Evolutionary conservation across 2,888 invertebrate genomes (phyloP).

Genomic region (Acheta domesticus): DNA sequence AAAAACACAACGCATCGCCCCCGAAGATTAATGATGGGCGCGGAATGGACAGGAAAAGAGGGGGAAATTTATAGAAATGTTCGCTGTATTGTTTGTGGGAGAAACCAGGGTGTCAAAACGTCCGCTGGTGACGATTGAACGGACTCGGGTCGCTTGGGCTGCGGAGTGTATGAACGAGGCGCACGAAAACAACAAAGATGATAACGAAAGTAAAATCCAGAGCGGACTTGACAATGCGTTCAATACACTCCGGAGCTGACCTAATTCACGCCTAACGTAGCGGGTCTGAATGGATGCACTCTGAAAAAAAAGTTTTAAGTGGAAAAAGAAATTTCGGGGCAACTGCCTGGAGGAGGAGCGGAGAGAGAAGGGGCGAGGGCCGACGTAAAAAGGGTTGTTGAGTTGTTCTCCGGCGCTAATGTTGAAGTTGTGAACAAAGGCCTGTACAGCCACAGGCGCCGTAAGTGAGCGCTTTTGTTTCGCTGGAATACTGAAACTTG

Average conservation of each 20-base stretch:
- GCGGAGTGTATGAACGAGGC: too few species aligned
- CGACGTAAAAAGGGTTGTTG: neutral
- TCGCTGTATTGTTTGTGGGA: too few species aligned
- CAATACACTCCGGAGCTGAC: neutral
- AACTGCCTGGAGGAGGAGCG: neutral
- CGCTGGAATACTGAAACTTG: too few species aligned
- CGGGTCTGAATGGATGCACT: neutral
- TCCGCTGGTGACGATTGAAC: too few species aligned
- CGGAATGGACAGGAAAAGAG: too few species aligned
- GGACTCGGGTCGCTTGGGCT: too few species aligned
- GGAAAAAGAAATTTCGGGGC: conserved; percentile 6
- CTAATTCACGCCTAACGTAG: neutral
- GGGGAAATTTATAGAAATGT: too few species aligned
- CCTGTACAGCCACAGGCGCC: neutral
- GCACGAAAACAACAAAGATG: too few species aligned
- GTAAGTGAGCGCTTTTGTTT: too few species aligned
- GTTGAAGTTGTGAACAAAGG: neutral
- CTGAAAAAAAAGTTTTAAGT: conserved; percentile 9
- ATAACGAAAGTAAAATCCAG: neutral
- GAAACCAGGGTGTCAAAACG: too few species aligned
- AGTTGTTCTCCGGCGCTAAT: neutral
- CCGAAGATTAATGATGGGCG: too few species aligned
- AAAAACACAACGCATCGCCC: too few species aligned
- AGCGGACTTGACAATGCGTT: neutral
- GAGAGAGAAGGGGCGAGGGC: neutral